Conservation (phyloP, 2,113 vertebrate genomes). For the Isurus oxyrinchus region DNA sequence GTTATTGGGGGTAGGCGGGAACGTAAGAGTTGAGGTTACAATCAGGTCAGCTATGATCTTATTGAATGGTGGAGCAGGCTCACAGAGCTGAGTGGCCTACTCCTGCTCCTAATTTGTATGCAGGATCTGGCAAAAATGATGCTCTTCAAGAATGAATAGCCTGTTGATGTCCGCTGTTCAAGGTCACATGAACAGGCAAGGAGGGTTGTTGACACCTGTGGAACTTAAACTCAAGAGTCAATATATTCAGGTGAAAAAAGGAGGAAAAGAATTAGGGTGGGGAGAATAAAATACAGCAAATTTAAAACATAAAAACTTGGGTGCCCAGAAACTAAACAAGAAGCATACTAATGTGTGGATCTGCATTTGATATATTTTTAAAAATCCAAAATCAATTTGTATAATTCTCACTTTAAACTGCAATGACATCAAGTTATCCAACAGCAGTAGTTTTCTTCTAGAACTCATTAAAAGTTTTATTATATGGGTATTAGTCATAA, state of each 20-base stretch:
- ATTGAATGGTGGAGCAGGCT: too few species aligned
- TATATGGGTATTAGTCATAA: neutral
- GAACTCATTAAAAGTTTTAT: constrained; percentile 21
- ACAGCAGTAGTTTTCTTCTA: neutral
- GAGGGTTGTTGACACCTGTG: neutral
- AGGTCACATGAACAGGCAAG: neutral
- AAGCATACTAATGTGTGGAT: neutral
- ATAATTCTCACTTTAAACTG: neutral
- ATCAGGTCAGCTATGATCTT: too few species aligned
- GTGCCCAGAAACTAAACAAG: neutral
- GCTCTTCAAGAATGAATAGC: neutral
- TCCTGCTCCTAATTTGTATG: too few species aligned
- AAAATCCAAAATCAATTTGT: neutral
- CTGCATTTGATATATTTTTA: neutral
- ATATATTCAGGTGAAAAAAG: neutral
- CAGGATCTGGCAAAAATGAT: neutral
- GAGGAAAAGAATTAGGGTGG: neutral
- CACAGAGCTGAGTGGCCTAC: too few species aligned
- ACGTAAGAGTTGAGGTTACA: too few species aligned
- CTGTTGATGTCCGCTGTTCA: neutral
- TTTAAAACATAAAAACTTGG: neutral
- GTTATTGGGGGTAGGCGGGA: too few species aligned
- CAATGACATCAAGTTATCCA: neutral
- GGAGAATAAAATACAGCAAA: neutral
- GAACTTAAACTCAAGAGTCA: neutral